Evolutionary conservation across 2,797 vertebrate genomes (phyloP).

Genomic region (Rhinoraja longicauda): DNA sequence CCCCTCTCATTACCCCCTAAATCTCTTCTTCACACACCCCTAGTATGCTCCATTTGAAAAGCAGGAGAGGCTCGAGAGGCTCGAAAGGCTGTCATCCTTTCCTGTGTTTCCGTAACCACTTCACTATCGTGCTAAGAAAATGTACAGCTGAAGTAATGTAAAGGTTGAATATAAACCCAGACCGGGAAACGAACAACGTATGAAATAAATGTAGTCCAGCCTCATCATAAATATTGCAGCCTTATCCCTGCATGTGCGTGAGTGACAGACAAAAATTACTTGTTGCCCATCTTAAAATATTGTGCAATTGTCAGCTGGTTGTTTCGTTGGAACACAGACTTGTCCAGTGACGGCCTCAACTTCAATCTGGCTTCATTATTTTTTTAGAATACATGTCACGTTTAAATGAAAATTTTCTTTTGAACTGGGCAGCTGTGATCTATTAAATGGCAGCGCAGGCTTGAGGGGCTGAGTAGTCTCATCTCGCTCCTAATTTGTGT

Average conservation of each 20-base stretch:
- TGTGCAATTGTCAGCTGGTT: constrained; percentile 49
- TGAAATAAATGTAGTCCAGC: background rate
- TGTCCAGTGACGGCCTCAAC: constrained; percentile 46
- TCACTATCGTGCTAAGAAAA: background rate
- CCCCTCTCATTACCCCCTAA: no score
- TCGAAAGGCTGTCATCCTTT: background rate
- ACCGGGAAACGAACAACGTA: background rate
- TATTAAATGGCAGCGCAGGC: no score
- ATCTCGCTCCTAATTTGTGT: no score
- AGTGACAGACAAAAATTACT: constrained; percentile 46
- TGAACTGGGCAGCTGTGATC: no score
- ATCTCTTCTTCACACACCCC: no score
- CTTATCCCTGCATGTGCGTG: constrained; percentile 47
- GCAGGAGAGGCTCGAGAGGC: background rate
- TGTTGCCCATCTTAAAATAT: constrained; percentile 45
- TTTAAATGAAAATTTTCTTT: constrained; percentile 45
- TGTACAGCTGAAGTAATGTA: background rate
- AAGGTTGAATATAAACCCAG: background rate
- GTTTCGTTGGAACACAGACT: constrained; percentile 45
- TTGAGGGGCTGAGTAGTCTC: background rate
- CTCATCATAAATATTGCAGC: constrained; percentile 45
- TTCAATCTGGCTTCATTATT: constrained; percentile 37
- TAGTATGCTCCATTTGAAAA: background rate
- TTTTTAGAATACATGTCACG: constrained; percentile 23
- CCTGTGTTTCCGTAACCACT: background rate